Evolutionary conservation across 2,888 invertebrate genomes (phyloP).

Genomic region (Leptodirus hochenwartii): DNA sequence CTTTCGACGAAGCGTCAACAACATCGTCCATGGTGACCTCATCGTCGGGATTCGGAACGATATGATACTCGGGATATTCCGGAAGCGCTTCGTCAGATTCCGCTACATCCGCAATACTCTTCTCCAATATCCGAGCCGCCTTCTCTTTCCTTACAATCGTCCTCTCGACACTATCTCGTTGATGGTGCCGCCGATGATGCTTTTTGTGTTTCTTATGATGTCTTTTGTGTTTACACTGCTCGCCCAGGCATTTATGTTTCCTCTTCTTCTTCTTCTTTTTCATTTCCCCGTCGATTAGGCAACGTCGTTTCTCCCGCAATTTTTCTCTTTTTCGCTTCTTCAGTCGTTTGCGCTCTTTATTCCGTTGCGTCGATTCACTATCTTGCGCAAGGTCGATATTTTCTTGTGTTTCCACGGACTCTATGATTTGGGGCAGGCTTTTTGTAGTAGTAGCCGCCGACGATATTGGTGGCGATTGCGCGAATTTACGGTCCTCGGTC

Average conservation of each 20-base stretch:
- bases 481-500: constrained; percentile 30
- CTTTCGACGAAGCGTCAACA: constrained; percentile 19
- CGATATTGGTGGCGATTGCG: constrained; percentile 9
- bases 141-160: constrained; percentile 25
- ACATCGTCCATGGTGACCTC: constrained; percentile 26
- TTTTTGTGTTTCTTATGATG: constrained; percentile 63
- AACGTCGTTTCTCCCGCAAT: constrained; percentile 29
- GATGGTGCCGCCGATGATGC: constrained; percentile 34
- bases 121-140: constrained; percentile 9
- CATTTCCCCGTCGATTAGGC: constrained; percentile 26
- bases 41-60: constrained; percentile 20
- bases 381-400: constrained; percentile 22
- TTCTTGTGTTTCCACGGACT: constrained; percentile 17
- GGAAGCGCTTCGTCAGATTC: constrained; percentile 23
- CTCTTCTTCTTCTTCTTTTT: constrained; percentile 40
- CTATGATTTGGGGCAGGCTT: background rate
- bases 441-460: constrained; percentile 7
- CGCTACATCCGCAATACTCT: constrained; percentile 11
- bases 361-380: constrained; percentile 30
- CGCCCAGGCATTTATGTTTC: constrained; percentile 51
- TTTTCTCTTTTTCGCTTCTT: constrained; percentile 54
- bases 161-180: constrained; percentile 7
- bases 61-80: constrained; percentile 12
- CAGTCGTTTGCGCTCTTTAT: constrained; percentile 42
- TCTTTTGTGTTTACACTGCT: constrained; percentile 58